These are phyloP conservation scores for Alethe castanea DNA, from an alignment of 2,113 vertebrate genomes.

Conservation along the genomic window DNA sequence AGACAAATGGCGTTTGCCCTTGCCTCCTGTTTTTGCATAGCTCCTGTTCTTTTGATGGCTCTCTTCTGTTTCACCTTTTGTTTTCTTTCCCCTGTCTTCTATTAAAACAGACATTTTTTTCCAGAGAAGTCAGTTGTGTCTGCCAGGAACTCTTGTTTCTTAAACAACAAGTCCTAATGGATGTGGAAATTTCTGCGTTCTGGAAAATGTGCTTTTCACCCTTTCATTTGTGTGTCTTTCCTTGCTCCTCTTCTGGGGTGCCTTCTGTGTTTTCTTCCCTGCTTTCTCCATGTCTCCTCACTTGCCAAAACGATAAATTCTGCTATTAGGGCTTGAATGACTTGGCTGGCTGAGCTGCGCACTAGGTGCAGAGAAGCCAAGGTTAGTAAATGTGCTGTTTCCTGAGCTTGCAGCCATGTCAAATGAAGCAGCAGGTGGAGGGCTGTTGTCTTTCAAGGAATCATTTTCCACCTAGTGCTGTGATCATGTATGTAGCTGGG, in stretches of 20 bases:
- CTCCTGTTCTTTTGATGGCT: neutral
- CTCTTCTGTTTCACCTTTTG: neutral
- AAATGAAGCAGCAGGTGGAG: neutral
- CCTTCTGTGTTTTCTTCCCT: neutral
- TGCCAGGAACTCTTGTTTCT: neutral
- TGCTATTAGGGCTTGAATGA: neutral
- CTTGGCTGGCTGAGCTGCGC: neutral
- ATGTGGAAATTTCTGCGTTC: neutral
- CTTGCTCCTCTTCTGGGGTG: neutral
- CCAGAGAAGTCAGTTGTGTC: neutral
- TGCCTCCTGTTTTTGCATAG: neutral
- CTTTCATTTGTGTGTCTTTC: neutral
- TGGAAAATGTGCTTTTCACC: neutral
- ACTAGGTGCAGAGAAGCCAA: neutral
- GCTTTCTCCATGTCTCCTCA: neutral
- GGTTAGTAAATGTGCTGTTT: neutral
- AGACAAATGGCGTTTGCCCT: neutral
- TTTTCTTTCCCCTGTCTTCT: neutral
- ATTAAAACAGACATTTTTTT: neutral
- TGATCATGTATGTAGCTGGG: neutral
- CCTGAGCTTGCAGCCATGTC: neutral
- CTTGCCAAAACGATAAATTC: neutral
- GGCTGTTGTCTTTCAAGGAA: neutral
- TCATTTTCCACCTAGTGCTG: neutral
- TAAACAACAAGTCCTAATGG: neutral